Base-by-base conservation (phyloP, 1,140 invertebrate genomes). In the Drosophila tristis region DNA sequence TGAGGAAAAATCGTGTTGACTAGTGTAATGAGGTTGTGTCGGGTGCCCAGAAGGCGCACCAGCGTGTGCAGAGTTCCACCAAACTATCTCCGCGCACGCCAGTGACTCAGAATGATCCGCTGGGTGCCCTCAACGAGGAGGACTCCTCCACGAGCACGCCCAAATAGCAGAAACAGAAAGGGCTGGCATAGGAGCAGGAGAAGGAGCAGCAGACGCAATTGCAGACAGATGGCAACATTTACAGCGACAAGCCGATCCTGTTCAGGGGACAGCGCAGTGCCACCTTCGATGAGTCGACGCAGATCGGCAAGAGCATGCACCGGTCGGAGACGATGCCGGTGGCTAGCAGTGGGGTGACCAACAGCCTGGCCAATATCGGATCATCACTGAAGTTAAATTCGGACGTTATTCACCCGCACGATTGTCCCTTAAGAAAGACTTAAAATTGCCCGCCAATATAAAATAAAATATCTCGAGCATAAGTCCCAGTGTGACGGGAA, bases 71-170 rank as follows among this genome's bases (percentile, higher is more conserved):
- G 50, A 92, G 91, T 76, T 91, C 93, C 15, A 92, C 91, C 71
- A 93, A 93, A 91, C 92, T 95, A 63, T 94, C 94, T 25, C 94
- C 95, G 16, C 93, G 97, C 47, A 97, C 96, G 20, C 96, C 96
- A 2, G 96, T 98, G 1, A 96, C 97, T 2, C 95, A 97, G 90
- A 98, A 98, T 91, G 97, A 98, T 93, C 98, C 98, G 1, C 92
- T 98, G 25, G 98, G 97, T 8, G 96, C 97, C 26, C 93, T 98
- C 44, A 93, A 94, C 54, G 94, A 94, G 76, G 92, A 92, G 42
- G 85, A 91, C 35, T 57, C 60, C 0, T 54, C 57, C 7, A 54
- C 87, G 39, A 71, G 59, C 8, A 71, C 71, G 15, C 59, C 89
- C 47, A 64, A 50, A 15, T 59, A 68, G 54, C 68, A 75, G 20